Evolutionary conservation across 2,888 invertebrate species (phyloP).

Genomic region (Chrysomela aeneicollis): DNA sequence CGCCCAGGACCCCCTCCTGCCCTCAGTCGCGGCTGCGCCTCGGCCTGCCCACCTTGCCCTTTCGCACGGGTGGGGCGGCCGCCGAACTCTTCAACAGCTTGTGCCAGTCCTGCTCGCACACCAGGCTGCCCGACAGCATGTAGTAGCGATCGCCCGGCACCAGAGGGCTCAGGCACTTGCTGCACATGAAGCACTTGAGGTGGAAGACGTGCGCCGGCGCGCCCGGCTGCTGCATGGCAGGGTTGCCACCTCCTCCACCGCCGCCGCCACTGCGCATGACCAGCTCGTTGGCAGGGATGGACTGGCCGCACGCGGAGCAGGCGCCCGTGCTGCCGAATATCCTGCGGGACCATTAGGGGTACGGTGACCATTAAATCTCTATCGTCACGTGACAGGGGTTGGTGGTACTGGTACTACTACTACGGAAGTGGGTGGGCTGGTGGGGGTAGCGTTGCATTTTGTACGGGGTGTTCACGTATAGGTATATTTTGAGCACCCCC

Average conservation of each 20-base stretch:
- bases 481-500: too few relatives aligned
- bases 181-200: slow-evolving; percentile 95
- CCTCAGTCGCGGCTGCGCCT: slow-evolving; percentile 90
- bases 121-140: slow-evolving; percentile 87
- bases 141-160: slow-evolving; percentile 90
- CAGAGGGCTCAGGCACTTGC: slow-evolving; percentile 89
- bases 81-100: slow-evolving; percentile 84
- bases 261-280: slow-evolving; percentile 83
- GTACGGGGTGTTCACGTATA: too few relatives aligned
- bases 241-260: slow-evolving; percentile 57
- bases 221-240: slow-evolving; percentile 67
- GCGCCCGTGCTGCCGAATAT: slow-evolving; percentile 90
- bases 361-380: slow-evolving; percentile 54
- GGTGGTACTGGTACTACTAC: background rate
- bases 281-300: slow-evolving; percentile 92
- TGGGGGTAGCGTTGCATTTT: too few relatives aligned
- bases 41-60: slow-evolving; percentile 90
- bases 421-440: background rate
- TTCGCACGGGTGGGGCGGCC: slow-evolving; percentile 75
- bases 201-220: slow-evolving; percentile 84
- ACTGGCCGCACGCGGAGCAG: slow-evolving; percentile 91
- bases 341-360: slow-evolving; percentile 68
- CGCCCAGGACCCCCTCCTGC: too few relatives aligned
- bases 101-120: slow-evolving; percentile 96
- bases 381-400: slow-evolving; percentile 33